These are phyloP conservation scores for Ruditapes philippinarum DNA, from an alignment of 1,140 invertebrate genomes.

Conservation along the genomic window DNA sequence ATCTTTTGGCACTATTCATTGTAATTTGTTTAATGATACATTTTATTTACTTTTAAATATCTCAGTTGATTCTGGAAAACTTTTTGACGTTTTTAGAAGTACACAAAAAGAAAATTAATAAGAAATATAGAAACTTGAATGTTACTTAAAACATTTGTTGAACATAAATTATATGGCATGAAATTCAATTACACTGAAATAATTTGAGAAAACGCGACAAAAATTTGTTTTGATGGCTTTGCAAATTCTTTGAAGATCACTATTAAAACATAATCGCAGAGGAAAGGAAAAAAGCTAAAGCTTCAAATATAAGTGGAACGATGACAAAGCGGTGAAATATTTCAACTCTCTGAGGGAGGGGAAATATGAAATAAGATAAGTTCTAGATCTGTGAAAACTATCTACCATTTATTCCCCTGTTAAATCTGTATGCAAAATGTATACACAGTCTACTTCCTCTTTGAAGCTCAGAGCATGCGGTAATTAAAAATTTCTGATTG, in stretches of 20 bases:
- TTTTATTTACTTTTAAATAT: too few species aligned
- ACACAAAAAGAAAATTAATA: too few species aligned
- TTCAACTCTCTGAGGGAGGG: conserved; percentile 52
- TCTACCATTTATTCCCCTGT: conserved; percentile 66
- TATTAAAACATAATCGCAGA: conserved; percentile 30
- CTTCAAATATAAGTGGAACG: not conserved
- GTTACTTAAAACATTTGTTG: not conserved
- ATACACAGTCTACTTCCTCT: conserved; percentile 60
- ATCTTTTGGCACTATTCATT: too few species aligned
- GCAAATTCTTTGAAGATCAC: conserved; percentile 28
- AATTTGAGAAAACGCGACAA: not conserved
- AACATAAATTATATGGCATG: not conserved
- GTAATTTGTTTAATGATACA: too few species aligned
- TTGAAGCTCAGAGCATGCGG: conserved; percentile 59
- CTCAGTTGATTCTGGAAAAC: too few species aligned
- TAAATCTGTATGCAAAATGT: conserved; percentile 67
- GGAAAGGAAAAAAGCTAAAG: not conserved
- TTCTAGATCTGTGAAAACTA: conserved; percentile 48
- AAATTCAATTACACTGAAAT: not conserved
- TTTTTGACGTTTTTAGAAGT: too few species aligned
- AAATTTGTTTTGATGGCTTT: not conserved
- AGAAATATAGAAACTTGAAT: not conserved
- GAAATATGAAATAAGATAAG: conserved; percentile 60
- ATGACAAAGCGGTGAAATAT: conserved; percentile 50
- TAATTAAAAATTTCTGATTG: conserved; percentile 68